A percentile compares a stretch with the other conserved stretches of the same genome.
Conservation (phyloP, 2,888 invertebrate genomes). For the Agrochola macilenta region DNA sequence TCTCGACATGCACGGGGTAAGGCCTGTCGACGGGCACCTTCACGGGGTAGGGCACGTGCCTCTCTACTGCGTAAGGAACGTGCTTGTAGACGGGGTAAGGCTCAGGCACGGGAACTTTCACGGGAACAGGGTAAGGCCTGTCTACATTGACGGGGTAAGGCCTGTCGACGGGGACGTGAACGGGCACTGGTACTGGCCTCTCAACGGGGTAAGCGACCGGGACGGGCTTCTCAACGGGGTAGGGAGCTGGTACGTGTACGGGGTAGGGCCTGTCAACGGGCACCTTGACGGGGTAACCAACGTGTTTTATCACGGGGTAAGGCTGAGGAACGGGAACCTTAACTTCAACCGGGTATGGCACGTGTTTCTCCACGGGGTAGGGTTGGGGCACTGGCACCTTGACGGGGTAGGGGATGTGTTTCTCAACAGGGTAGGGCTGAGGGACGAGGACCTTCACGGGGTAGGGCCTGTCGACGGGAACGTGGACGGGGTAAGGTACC, state of each 20-base stretch:
- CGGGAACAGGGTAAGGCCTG: slow-evolving; percentile 88
- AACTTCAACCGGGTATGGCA: slow-evolving; percentile 93
- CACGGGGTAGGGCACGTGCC: slow-evolving; percentile 91
- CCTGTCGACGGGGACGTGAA: slow-evolving; percentile 92
- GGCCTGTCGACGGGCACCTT: slow-evolving; percentile 93
- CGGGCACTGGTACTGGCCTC: slow-evolving; percentile 91
- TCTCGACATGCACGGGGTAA: slow-evolving; percentile 90
- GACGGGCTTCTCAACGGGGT: slow-evolving; percentile 91
- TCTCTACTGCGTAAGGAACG: slow-evolving; percentile 91
- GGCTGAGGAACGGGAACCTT: slow-evolving; percentile 94
- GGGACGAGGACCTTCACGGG: slow-evolving; percentile 95
- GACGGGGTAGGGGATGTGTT: slow-evolving; percentile 93
- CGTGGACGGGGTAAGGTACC: slow-evolving; percentile 93
- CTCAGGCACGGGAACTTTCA: slow-evolving; percentile 91
- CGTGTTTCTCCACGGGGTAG: slow-evolving; percentile 94
- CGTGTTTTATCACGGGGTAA: slow-evolving; percentile 93
- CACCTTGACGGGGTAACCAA: slow-evolving; percentile 92
- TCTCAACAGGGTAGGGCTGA: slow-evolving; percentile 95
- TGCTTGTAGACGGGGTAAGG: slow-evolving; percentile 93
- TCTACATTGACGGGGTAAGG: slow-evolving; percentile 90
- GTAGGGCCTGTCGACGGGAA: slow-evolving; percentile 94
- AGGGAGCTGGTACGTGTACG: slow-evolving; percentile 92
- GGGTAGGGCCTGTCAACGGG: slow-evolving; percentile 93
- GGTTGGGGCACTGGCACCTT: slow-evolving; percentile 94
- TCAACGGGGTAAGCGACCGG: slow-evolving; percentile 92